phyloP scores from a whole-genome alignment of 1,140 invertebrate genomes.

The Heliconius himera region DNA sequence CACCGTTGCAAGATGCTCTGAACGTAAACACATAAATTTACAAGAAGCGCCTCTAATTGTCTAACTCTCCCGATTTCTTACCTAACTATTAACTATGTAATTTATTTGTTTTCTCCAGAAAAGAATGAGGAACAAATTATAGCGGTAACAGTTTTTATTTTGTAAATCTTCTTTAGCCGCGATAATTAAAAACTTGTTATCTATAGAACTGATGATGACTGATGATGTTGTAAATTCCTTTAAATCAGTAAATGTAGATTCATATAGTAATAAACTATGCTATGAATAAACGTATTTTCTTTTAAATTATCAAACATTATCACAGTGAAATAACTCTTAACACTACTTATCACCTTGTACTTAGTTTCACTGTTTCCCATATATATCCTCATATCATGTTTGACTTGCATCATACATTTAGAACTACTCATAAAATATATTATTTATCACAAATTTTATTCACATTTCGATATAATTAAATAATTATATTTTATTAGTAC shows the following conservation, averaged over 20 bases:
- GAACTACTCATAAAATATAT: too few species aligned
- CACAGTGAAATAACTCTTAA: too few species aligned
- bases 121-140: constrained; percentile 13
- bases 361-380: too few species aligned
- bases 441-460: not conserved
- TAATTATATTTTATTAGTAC: not conserved
- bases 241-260: too few species aligned
- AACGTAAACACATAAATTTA: constrained; percentile 72
- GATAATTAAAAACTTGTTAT: not conserved
- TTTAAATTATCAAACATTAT: too few species aligned
- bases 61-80: constrained; percentile 61
- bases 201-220: not conserved
- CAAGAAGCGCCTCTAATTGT: constrained; percentile 62
- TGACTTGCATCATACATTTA: too few species aligned
- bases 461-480: not conserved
- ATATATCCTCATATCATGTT: too few species aligned
- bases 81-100: constrained; percentile 65
- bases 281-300: too few species aligned
- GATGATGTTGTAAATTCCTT: not conserved
- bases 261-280: too few species aligned
- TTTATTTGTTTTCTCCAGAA: constrained; percentile 68
- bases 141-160: not conserved
- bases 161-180: not conserved
- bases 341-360: too few species aligned
- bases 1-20: constrained; percentile 39